Evolutionary conservation across 2,113 vertebrate species (phyloP).

Genomic region (Oenanthe oenanthe): DNA sequence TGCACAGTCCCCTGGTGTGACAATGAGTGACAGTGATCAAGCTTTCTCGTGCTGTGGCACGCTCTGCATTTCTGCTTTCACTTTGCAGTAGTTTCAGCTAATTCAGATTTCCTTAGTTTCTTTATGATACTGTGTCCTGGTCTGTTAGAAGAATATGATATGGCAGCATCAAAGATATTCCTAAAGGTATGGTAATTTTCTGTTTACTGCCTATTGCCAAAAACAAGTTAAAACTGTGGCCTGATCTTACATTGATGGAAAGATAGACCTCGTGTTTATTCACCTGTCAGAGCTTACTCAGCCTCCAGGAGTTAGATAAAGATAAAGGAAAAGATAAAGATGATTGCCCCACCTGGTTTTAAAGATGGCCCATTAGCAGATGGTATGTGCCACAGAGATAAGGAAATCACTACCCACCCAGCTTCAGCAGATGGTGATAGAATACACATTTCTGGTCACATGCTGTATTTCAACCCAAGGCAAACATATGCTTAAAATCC

Average conservation of each 20-base stretch:
- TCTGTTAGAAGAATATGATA: background rate
- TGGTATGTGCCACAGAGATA: too few species aligned
- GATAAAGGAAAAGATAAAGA: too few species aligned
- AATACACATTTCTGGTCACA: too few species aligned
- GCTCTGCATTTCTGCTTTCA: background rate
- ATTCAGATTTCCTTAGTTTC: background rate
- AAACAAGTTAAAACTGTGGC: background rate
- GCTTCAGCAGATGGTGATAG: too few species aligned
- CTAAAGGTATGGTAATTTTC: background rate
- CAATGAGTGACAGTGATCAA: rapidly evolving
- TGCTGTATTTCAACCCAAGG: too few species aligned
- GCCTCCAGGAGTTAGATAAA: too few species aligned
- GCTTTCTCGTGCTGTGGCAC: background rate
- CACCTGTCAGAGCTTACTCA: background rate
- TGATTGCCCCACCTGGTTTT: too few species aligned
- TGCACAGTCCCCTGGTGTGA: background rate
- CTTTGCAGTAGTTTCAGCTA: background rate
- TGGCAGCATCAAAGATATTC: background rate
- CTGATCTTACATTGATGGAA: background rate
- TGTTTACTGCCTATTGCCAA: background rate
- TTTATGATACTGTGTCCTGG: background rate
- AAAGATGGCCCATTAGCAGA: too few species aligned
- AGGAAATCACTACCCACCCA: too few species aligned
- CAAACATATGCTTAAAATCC: background rate
- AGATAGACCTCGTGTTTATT: background rate